Conservation (phyloP, 2,888 invertebrate genomes). For the Archips xylosteana region DNA sequence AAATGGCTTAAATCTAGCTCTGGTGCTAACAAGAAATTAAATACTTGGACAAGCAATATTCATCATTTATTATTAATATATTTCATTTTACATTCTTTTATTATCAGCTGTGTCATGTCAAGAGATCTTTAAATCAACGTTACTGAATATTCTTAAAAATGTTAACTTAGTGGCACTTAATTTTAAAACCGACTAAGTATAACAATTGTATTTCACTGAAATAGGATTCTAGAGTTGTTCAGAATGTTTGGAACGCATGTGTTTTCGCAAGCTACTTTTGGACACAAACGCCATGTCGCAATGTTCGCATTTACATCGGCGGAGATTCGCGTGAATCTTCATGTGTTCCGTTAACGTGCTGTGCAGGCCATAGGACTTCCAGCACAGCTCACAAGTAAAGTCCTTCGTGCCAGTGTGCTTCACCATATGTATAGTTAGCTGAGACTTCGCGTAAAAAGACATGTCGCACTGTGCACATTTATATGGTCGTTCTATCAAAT, state of each 20-base stretch:
- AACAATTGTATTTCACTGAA: too few relatives aligned
- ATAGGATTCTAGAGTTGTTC: not conserved
- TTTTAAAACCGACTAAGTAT: not conserved
- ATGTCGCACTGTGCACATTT: slow-evolving; percentile 64
- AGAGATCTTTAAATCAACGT: not conserved
- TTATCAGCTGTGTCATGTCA: not conserved
- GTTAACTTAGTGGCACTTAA: not conserved
- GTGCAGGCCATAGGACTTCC: slow-evolving; percentile 57
- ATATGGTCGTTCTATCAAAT: slow-evolving; percentile 63
- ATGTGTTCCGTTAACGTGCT: slow-evolving; percentile 59
- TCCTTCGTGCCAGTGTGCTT: slow-evolving; percentile 55
- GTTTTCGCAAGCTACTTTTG: slow-evolving; percentile 53
- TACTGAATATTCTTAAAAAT: not conserved
- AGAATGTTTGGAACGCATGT: slow-evolving; percentile 57
- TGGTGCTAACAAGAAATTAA: not conserved
- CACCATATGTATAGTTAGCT: slow-evolving; percentile 55
- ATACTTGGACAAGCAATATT: not conserved
- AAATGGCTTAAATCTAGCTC: not conserved
- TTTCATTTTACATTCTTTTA: not conserved
- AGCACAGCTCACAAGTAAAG: slow-evolving; percentile 58
- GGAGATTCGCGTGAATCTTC: slow-evolving; percentile 51
- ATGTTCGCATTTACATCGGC: slow-evolving; percentile 47
- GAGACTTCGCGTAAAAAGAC: slow-evolving; percentile 59
- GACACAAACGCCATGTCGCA: slow-evolving; percentile 51
- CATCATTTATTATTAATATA: not conserved